Evolutionary conservation across 2,113 vertebrate species (phyloP).

Genomic region (Lophura nycthemera): DNA sequence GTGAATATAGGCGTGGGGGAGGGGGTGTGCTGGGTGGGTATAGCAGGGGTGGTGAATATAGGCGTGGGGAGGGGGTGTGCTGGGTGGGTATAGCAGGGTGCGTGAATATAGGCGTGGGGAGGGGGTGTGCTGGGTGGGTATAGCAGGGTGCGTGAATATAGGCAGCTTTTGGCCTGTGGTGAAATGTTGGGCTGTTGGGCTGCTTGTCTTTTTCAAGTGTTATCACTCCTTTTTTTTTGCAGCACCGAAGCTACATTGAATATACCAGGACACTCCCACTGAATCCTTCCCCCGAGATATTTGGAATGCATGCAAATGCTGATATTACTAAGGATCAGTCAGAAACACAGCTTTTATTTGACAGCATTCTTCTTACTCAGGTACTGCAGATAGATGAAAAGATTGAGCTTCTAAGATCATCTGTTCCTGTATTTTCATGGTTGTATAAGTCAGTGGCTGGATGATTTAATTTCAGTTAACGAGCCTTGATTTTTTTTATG

Average conservation of each 20-base stretch:
- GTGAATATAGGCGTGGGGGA: too few species aligned
- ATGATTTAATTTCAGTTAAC: too few species aligned
- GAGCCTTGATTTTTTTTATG: too few species aligned
- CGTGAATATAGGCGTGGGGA: too few species aligned
- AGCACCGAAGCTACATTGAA: conserved; percentile 85
- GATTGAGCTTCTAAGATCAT: too few species aligned
- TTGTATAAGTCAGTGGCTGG: too few species aligned
- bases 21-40: too few species aligned
- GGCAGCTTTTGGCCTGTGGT: not conserved
- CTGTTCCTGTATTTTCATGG: not conserved
- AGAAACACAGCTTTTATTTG: conserved; percentile 86
- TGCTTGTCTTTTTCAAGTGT: not conserved
- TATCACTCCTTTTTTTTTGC: not conserved
- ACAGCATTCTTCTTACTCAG: conserved; percentile 89
- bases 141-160: too few species aligned
- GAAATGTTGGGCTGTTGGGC: not conserved
- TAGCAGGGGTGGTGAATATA: too few species aligned
- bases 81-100: too few species aligned
- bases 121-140: too few species aligned
- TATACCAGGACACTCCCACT: conserved; percentile 86
- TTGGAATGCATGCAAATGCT: conserved; percentile 89
- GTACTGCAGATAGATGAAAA: conserved; percentile 54
- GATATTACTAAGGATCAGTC: conserved; percentile 89
- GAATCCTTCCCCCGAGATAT: conserved; percentile 86
- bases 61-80: too few species aligned